phyloP scores from a whole-genome alignment of 2,888 invertebrate genomes.

The Diachrysia chrysitis region DNA sequence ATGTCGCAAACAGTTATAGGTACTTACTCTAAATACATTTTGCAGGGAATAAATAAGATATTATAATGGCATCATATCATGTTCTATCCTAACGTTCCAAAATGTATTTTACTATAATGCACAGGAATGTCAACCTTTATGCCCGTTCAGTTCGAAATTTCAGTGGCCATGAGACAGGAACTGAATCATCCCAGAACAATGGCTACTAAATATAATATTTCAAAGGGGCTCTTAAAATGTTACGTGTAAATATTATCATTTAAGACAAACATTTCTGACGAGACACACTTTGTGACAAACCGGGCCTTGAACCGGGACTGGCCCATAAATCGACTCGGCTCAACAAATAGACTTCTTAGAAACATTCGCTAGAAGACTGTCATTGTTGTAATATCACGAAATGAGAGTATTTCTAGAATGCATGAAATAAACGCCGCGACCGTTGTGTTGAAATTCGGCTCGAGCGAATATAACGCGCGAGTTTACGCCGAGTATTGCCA shows the following conservation, averaged over 20 bases:
- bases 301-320: slow-evolving; percentile 46
- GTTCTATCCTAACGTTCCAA: neutral
- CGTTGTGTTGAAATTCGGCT: slow-evolving; percentile 18
- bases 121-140: slow-evolving; percentile 45
- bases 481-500: slow-evolving; percentile 31
- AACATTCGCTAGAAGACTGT: slow-evolving; percentile 42
- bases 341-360: slow-evolving; percentile 53
- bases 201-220: slow-evolving; percentile 63
- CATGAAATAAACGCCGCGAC: slow-evolving; percentile 17
- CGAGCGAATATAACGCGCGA: slow-evolving; percentile 21
- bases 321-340: slow-evolving; percentile 46
- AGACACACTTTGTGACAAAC: slow-evolving; percentile 56
- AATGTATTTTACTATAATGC: slow-evolving; percentile 16
- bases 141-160: slow-evolving; percentile 35
- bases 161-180: slow-evolving; percentile 44
- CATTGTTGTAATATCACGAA: slow-evolving; percentile 44
- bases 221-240: slow-evolving; percentile 59
- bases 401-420: slow-evolving; percentile 24
- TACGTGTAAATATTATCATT: slow-evolving; percentile 62
- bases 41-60: too few species aligned
- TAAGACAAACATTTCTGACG: slow-evolving; percentile 47
- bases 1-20: neutral
- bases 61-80: neutral
- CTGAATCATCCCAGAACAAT: slow-evolving; percentile 54
- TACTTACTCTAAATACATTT: neutral